phyloP scores from a whole-genome alignment of 2,888 invertebrate genomes.

The Caenorhabditis becei region DNA sequence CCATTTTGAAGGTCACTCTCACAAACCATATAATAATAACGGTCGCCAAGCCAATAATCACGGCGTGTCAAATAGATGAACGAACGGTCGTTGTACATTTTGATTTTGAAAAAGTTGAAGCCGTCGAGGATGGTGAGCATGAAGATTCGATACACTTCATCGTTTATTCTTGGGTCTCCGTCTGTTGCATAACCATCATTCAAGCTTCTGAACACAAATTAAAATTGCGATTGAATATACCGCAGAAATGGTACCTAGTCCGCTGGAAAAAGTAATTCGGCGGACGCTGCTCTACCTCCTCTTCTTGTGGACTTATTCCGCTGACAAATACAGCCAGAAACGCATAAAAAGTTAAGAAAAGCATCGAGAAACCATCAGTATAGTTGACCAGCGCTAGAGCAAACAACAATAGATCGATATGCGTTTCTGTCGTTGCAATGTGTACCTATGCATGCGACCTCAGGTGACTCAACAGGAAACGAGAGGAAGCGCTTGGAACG shows the following conservation, averaged over 20 bases:
- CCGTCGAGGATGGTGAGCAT: constrained; percentile 76
- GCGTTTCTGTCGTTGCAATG: constrained; percentile 39
- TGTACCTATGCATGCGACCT: constrained; percentile 57
- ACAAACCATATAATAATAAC: constrained; percentile 78
- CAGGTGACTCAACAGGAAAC: constrained; percentile 47
- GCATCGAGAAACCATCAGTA: constrained; percentile 54
- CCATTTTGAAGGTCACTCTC: constrained; percentile 3
- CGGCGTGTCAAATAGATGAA: constrained; percentile 76
- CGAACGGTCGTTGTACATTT: constrained; percentile 79
- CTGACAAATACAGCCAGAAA: constrained; percentile 34
- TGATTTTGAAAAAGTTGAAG: constrained; percentile 73
- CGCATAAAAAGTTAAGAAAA: constrained; percentile 21
- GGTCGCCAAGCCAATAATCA: constrained; percentile 80
- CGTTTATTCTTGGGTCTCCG: constrained; percentile 75
- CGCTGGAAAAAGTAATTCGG: constrained; percentile 29
- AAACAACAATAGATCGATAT: constrained; percentile 63
- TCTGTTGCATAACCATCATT: constrained; percentile 74
- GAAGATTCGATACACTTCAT: constrained; percentile 74
- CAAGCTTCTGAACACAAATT: constrained; percentile 55
- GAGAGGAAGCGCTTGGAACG: constrained; percentile 9
- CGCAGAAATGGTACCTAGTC: too few species aligned
- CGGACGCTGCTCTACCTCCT: constrained; percentile 9
- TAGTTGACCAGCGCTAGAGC: constrained; percentile 53
- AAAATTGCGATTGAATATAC: too few species aligned
- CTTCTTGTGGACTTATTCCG: constrained; percentile 30